Conservation (phyloP, 2,113 vertebrate genomes). For the Bolborhynchus lineola region DNA sequence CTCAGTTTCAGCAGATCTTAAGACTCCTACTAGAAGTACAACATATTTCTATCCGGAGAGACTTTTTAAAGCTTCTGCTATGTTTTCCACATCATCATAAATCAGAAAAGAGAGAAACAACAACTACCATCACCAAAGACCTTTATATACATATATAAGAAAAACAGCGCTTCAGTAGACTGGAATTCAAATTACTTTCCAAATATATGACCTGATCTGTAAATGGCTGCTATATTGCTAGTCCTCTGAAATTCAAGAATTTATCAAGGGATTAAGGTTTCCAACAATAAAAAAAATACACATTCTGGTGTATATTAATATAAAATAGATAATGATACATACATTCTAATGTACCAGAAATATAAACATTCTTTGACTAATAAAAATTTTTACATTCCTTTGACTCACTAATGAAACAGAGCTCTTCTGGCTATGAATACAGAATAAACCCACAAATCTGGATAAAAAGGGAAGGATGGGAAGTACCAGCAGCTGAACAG, state of each 20-base stretch:
- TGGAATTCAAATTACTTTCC: background rate
- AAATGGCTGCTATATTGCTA: background rate
- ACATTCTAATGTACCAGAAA: background rate
- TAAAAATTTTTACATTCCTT: background rate
- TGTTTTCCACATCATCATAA: background rate
- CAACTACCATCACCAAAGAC: background rate
- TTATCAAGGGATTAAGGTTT: background rate
- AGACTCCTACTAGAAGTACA: background rate
- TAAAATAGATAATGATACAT: background rate
- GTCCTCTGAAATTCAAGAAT: background rate
- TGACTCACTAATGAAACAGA: background rate
- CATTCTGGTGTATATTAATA: background rate
- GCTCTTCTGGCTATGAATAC: background rate
- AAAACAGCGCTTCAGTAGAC: background rate
- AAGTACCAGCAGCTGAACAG: conserved; percentile 40
- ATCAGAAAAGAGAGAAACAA: background rate
- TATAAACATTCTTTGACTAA: background rate
- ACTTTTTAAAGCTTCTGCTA: background rate
- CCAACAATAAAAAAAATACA: background rate
- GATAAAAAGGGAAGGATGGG: background rate
- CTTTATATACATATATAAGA: background rate
- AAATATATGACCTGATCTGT: background rate
- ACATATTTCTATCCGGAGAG: background rate
- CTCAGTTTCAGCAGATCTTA: background rate
- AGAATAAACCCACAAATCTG: conserved; percentile 20